These are phyloP conservation scores for human (Homo sapiens) DNA, from an alignment of 2,113 vertebrate genomes.

Conservation along the genomic window GRCh38 chr16:27576501-27577000, in stretches of 20 bases:
- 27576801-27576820: neutral
- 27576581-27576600: no score
- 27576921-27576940: neutral
- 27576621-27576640: no score
- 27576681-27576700: rapidly evolving
- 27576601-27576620: no score
- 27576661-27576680: neutral
- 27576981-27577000: neutral
- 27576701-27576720: neutral
- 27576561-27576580: no score
- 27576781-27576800: neutral
- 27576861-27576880: rapidly evolving
- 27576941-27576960: rapidly evolving
- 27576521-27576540: no score
- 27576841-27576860: neutral
- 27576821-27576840: neutral
- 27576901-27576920: neutral
- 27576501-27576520: no score
- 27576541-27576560: no score
- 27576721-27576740: neutral
- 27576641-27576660: no score
- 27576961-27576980: neutral
- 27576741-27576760: neutral
- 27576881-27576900: rapidly evolving
- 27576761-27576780: neutral